phyloP scores from a whole-genome alignment of 2,888 invertebrate species.

The Hoplodrina ambigua region DNA sequence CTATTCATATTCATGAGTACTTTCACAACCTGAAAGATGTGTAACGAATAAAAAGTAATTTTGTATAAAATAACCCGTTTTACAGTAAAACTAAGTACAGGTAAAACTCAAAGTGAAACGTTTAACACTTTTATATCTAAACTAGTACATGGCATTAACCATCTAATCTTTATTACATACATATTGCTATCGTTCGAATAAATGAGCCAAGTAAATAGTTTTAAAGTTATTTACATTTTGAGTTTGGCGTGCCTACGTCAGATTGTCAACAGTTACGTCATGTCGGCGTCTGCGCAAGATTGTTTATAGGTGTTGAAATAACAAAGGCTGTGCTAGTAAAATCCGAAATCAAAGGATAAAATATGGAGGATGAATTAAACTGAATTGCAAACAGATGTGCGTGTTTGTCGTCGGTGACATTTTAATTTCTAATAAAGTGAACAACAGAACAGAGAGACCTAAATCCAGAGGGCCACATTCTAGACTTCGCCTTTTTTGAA shows the following conservation, averaged over 20 bases:
- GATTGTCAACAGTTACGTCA: slow-evolving; percentile 42
- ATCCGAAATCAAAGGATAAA: slow-evolving; percentile 14
- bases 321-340: too few relatives aligned
- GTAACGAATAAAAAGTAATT: too few relatives aligned
- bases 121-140: background rate
- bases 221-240: slow-evolving; percentile 26
- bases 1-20: too few relatives aligned
- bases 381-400: background rate
- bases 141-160: slow-evolving; percentile 9
- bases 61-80: background rate
- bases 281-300: slow-evolving; percentile 19
- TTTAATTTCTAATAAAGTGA: too few relatives aligned
- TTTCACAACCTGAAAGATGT: too few relatives aligned
- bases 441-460: too few relatives aligned
- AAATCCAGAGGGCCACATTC: too few relatives aligned
- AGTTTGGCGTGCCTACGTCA: slow-evolving; percentile 4
- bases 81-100: background rate
- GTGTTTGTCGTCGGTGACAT: too few relatives aligned
- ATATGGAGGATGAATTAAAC: background rate
- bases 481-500: too few relatives aligned
- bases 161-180: slow-evolving; percentile 9
- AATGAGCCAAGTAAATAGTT: slow-evolving; percentile 22
- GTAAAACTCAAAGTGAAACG: too few relatives aligned
- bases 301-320: slow-evolving; percentile 11
- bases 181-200: slow-evolving; percentile 13